These are phyloP conservation scores for Pionites leucogaster DNA, from an alignment of 2,113 vertebrate genomes.

Conservation along the genomic window DNA sequence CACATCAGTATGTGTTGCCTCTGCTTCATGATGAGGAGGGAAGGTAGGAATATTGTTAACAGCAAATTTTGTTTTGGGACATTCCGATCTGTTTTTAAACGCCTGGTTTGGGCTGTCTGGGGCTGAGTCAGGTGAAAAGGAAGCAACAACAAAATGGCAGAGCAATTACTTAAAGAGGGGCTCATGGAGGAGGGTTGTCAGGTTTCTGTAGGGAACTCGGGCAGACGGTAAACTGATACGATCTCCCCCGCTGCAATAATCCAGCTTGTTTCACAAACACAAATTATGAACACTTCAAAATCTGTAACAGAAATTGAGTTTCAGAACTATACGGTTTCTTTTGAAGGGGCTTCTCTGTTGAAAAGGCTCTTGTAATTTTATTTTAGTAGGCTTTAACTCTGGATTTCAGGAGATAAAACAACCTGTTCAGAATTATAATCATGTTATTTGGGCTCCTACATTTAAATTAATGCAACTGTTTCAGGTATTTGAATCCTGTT, in stretches of 20 bases:
- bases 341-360: background rate
- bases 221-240: background rate
- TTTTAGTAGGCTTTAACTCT: conserved; percentile 23
- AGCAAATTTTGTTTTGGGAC: background rate
- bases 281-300: conserved; percentile 22
- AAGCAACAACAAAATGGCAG: conserved; percentile 45
- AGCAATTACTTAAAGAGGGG: conserved; percentile 7
- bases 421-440: background rate
- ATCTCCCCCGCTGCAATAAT: conserved; percentile 18
- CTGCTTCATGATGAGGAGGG: background rate
- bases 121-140: conserved; percentile 49
- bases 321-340: background rate
- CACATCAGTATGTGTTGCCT: background rate
- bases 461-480: background rate
- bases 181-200: background rate
- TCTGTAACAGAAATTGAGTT: background rate
- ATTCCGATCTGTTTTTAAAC: background rate
- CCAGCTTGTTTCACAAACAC: conserved; percentile 42
- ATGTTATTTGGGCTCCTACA: background rate
- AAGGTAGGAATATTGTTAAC: background rate
- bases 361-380: background rate
- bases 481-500: background rate
- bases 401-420: conserved; percentile 37
- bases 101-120: background rate
- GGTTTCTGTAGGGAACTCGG: background rate